Base-by-base conservation (phyloP, 2,888 invertebrate genomes). In the Chromoteleia sp. region DNA sequence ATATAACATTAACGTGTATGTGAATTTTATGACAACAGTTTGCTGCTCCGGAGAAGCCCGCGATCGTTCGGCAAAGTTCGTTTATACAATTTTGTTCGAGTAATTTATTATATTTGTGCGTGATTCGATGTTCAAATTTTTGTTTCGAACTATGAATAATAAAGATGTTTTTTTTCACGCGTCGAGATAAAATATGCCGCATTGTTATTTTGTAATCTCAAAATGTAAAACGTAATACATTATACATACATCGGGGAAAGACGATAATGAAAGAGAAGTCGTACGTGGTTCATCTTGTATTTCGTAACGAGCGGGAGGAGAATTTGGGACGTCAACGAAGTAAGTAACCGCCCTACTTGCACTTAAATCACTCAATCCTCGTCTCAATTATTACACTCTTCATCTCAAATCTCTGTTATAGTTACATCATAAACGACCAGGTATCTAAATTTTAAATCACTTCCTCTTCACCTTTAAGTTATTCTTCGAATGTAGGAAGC, bases 281-380 rank as follows among this genome's bases (percentile, higher is more conserved):
- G 39, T 54, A 50, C 65, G 30, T 54, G 41, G 50, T 67, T 76
- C 75, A 29, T 76, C 61, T 30, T 65, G 39, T 17, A 59, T 79
- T 73, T 79, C 79, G 68, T 79, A 79, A 79, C 59, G 59, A 71
- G 39, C 71, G 25, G 54, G 65, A 33, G 39, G 36, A 41, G 68
- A 79, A 79, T 79, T 79, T 68, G 67, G 79, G 56, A 71, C 73
- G 68, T 54, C 61, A 43, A 61, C 61, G 56, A 77, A 79, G 79
- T 74, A 79, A 79, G 73, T 67, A 61, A 73, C 63, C 78, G 78
- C 67, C 59, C 78, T 79, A 73, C 78, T 79, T 79, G 73, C 59
- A 41, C 59, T 73, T 52, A 65, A 78, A 71, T 71, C 71, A 78
- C 58, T 71, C 71, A 65, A 65, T 19, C 41, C 50, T 19, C 54